Percentiles rank a stretch among this genome's conserved stretches.
phyloP scores from a whole-genome alignment of 30 jellyfish, hydroid and myxozoan species.

The Sanderia malayensis region DNA sequence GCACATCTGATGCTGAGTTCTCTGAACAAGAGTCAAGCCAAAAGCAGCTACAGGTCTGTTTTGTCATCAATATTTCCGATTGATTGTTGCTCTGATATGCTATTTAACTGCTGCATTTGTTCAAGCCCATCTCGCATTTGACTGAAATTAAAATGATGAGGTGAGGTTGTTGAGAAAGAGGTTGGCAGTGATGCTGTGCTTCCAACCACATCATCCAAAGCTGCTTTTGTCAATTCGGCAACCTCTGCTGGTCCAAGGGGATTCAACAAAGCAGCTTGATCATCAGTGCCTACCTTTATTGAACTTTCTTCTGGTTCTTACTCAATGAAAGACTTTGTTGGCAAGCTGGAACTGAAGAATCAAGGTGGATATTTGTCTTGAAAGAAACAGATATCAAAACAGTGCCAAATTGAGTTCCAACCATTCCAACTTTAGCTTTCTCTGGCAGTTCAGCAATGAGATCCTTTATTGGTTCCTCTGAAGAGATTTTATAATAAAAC shows the following conservation, averaged over 20 bases:
- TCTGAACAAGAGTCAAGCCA: conserved; percentile 38
- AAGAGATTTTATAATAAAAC: conserved; percentile 57
- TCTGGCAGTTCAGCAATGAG: conserved; percentile 38
- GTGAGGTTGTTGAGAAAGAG: conserved; percentile 42
- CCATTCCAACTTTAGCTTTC: conserved; percentile 52
- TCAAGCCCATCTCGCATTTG: conserved; percentile 32
- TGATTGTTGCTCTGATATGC: conserved; percentile 32
- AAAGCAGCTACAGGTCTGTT: conserved; percentile 87
- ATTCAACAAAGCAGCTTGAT: conserved; percentile 17
- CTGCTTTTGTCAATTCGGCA: conserved; percentile 86
- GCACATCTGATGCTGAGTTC: conserved; percentile 45
- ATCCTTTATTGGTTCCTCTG: conserved; percentile 29
- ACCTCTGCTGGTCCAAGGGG: conserved; percentile 69
- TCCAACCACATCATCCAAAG: conserved; percentile 63
- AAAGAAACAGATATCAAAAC: conserved; percentile 38
- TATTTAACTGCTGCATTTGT: conserved; percentile 1
- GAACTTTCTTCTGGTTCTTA: conserved; percentile 25
- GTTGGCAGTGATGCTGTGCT: conserved; percentile 61
- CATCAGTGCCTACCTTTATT: conserved; percentile 45
- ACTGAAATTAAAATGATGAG: conserved; percentile 22
- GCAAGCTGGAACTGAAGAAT: conserved; percentile 15
- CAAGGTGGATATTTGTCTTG: conserved; percentile 49
- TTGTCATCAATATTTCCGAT: conserved; percentile 50
- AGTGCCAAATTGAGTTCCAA: conserved; percentile 81
- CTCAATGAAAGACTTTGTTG: not conserved